These are phyloP conservation scores for Lingula anatina DNA, from an alignment of 2,888 invertebrate species.

Conservation along the genomic window DNA sequence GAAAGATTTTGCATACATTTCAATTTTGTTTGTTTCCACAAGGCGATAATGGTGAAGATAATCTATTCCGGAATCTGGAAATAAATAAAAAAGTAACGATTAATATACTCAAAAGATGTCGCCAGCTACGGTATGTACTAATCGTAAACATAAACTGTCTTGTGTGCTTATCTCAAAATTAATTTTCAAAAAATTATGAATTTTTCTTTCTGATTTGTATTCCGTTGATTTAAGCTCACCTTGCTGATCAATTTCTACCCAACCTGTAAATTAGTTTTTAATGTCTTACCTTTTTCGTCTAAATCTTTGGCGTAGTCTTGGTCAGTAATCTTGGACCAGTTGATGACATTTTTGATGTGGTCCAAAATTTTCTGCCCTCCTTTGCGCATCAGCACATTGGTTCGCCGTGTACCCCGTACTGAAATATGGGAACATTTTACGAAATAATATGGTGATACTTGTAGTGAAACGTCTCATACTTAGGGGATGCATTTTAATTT, in stretches of 20 bases:
- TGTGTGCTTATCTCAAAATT: too few relatives aligned
- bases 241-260: too few relatives aligned
- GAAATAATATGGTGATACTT: not conserved
- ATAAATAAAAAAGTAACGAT: conserved; percentile 1
- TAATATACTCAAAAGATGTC: not conserved
- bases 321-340: conserved; percentile 33
- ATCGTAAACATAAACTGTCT: too few relatives aligned
- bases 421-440: conserved; percentile 6
- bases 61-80: conserved; percentile 40
- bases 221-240: too few relatives aligned
- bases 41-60: conserved; percentile 47
- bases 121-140: too few relatives aligned
- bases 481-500: too few relatives aligned
- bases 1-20: conserved; percentile 46
- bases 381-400: conserved; percentile 44
- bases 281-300: conserved; percentile 46
- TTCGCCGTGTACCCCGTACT: conserved; percentile 43
- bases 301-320: conserved; percentile 33
- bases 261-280: too few relatives aligned
- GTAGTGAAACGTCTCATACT: too few relatives aligned
- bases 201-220: too few relatives aligned
- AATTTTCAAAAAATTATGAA: too few relatives aligned
- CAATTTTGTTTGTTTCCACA: conserved; percentile 42
- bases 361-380: conserved; percentile 41
- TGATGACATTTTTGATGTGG: conserved; percentile 44